These are phyloP conservation scores for Bubo blakistoni DNA, from an alignment of 2,113 vertebrate genomes.

Conservation along the genomic window DNA sequence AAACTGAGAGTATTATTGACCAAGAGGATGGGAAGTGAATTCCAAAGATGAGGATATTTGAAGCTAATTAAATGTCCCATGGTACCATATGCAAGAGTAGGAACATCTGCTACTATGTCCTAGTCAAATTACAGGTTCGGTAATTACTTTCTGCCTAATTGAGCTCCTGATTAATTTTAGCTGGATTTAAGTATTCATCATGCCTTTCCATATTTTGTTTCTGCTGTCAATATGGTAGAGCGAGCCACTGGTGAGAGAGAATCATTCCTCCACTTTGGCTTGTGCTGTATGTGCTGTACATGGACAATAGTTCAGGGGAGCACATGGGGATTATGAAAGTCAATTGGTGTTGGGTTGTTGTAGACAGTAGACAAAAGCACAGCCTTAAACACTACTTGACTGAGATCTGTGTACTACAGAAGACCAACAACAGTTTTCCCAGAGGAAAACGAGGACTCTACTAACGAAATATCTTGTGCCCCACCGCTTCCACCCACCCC, in stretches of 20 bases:
- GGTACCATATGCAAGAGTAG: not conserved
- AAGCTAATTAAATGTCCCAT: conserved; percentile 41
- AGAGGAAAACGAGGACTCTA: not conserved
- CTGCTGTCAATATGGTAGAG: not conserved
- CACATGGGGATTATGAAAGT: not conserved
- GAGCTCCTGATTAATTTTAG: conserved; percentile 42
- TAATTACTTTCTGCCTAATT: conserved; percentile 57
- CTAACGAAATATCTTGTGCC: not conserved
- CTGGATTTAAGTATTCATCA: not conserved
- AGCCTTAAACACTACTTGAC: not conserved
- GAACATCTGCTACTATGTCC: conserved; percentile 45
- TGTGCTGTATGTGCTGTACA: not conserved
- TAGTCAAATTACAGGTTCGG: conserved; percentile 43
- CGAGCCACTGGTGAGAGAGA: not conserved
- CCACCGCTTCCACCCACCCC: accelerated
- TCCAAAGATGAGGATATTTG: conserved; percentile 30
- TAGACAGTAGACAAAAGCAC: not conserved
- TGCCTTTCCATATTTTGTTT: not conserved
- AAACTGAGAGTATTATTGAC: conserved; percentile 12
- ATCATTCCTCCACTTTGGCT: not conserved
- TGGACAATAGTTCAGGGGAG: not conserved
- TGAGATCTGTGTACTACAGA: not conserved
- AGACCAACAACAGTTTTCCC: not conserved
- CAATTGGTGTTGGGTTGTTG: not conserved
- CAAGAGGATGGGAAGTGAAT: not conserved